phyloP scores from a whole-genome alignment of 2,113 vertebrate genomes.

The Onychostoma macrolepis region DNA sequence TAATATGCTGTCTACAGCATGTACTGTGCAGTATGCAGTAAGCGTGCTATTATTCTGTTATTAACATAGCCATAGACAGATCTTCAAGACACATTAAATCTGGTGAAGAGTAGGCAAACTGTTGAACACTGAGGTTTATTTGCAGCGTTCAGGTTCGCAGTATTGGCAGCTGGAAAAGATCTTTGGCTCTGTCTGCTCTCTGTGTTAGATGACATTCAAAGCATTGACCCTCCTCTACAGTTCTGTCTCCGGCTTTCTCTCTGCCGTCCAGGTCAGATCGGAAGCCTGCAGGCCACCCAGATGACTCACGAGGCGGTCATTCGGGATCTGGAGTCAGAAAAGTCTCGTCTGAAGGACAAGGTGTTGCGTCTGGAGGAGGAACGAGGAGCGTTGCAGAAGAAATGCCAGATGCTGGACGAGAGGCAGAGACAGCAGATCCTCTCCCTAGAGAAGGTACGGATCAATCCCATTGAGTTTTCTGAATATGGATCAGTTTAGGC shows the following conservation, averaged over 20 bases:
- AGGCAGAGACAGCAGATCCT: conserved; percentile 90
- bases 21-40: neutral
- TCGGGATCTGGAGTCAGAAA: conserved; percentile 96
- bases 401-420: conserved; percentile 89
- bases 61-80: neutral
- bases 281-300: conserved; percentile 96
- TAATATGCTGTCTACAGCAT: neutral
- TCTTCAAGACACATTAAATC: neutral
- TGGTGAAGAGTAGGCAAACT: neutral
- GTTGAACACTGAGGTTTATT: neutral
- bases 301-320: conserved; percentile 98
- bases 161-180: neutral
- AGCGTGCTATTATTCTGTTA: neutral
- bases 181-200: neutral
- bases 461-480: neutral
- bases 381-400: conserved; percentile 85
- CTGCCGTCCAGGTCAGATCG: conserved; percentile 87
- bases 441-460: conserved; percentile 88
- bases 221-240: neutral
- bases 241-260: neutral
- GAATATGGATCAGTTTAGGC: neutral
- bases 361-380: conserved; percentile 91
- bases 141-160: neutral
- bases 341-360: conserved; percentile 89
- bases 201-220: neutral